A percentile compares a stretch with the other conserved stretches of the same genome.
These are phyloP conservation scores for Peromyscus melanophrys DNA, from an alignment of 2,797 vertebrate species.

Conservation along the genomic window DNA sequence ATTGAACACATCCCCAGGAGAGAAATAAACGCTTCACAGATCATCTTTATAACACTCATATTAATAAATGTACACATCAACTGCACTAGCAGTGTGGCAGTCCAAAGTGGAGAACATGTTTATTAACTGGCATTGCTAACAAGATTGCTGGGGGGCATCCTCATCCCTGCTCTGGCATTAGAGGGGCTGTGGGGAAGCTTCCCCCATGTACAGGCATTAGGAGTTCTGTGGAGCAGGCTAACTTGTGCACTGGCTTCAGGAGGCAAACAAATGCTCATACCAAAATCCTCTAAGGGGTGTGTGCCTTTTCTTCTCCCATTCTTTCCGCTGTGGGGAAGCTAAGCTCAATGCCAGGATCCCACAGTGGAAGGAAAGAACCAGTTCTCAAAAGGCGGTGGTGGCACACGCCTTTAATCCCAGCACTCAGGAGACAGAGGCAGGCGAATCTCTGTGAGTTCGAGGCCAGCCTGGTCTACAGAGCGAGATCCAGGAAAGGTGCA, in stretches of 20 bases:
- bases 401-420: too few species aligned
- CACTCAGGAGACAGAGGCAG: too few species aligned
- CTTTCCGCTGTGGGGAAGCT: not conserved
- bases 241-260: not conserved
- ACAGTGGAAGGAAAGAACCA: not conserved
- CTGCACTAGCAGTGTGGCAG: too few species aligned
- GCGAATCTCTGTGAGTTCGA: too few species aligned
- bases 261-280: not conserved
- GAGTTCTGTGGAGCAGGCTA: not conserved
- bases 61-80: not conserved
- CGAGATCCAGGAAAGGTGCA: too few species aligned
- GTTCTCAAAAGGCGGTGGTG: too few species aligned
- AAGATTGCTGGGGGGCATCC: not conserved
- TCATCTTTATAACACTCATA: rapidly evolving
- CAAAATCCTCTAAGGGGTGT: not conserved
- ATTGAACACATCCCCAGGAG: not conserved
- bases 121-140: not conserved
- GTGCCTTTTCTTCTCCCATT: not conserved
- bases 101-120: not conserved
- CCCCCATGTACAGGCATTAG: not conserved
- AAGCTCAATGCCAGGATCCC: not conserved
- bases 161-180: too few species aligned
- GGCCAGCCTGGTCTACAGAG: too few species aligned
- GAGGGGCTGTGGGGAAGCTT: not conserved
- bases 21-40: not conserved